Base-by-base conservation (phyloP, 2,888 invertebrate genomes). In the Chrysolina oricalcia region DNA sequence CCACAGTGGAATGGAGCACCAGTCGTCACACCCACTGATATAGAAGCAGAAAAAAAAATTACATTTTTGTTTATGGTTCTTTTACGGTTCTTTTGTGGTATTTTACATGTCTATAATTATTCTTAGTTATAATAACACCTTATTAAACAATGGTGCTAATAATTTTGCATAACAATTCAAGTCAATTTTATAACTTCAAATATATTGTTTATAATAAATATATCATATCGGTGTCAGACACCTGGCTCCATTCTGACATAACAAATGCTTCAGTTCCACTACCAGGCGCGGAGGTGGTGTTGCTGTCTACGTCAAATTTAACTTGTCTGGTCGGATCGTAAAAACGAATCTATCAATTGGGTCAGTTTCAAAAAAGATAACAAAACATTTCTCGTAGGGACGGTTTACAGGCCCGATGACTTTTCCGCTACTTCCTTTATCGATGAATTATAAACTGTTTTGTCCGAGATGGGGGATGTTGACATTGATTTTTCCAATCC, bases 371-470 rank as follows among this genome's bases (percentile, higher is more conserved):
- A 59, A 21, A 59, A 13, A 59, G 59, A 59, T 59, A 59, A 59
- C 59, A 59, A 59, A 59, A 59, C 59, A 19, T 59, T 59, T 59
- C 59, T 59, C 59, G 59, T 59, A 59, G 59, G 59, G 17, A 59
- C 59, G 59, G 59, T 59, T 59, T 19, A 59, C n/a, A n/a, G n/a
- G n/a, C n/a, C n/a, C n/a, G n/a, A n/a, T n/a, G n/a, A n/a, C n/a
- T n/a, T n/a, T n/a, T n/a, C n/a, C n/a, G n/a, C n/a, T n/a, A n/a
- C n/a, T n/a, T n/a, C n/a, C n/a, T n/a, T n/a, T n/a, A n/a, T n/a
- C n/a, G n/a, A n/a, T n/a, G n/a, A n/a, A n/a, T n/a, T n/a, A n/a
- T n/a, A n/a, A n/a, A n/a, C n/a, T n/a, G n/a, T n/a, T n/a, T n/a
- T n/a, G n/a, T n/a, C n/a, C n/a, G n/a, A n/a, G n/a, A n/a, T n/a